phyloP scores from a whole-genome alignment of 2,113 vertebrate species.

The Hyperopisus bebe region DNA sequence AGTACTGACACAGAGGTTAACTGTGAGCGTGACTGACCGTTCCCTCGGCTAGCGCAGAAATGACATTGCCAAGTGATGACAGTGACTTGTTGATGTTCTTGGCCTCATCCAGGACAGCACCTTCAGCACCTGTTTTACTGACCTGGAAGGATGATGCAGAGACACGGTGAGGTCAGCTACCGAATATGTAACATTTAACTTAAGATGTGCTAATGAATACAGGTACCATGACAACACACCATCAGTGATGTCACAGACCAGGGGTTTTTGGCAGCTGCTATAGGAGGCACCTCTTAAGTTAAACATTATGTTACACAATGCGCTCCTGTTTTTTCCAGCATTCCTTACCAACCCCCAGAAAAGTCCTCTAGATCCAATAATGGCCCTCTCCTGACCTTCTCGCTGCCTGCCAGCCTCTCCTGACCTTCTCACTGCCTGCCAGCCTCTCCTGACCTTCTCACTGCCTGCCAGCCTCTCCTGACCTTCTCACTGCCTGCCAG shows the following conservation, averaged over 20 bases:
- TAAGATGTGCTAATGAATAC: neutral
- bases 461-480: conserved; percentile 69
- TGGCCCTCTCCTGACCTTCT: conserved; percentile 66
- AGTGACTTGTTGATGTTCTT: conserved; percentile 96
- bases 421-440: conserved; percentile 87
- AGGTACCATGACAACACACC: neutral
- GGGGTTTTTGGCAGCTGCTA: neutral
- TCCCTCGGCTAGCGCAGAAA: conserved; percentile 86
- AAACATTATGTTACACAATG: neutral
- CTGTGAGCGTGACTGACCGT: conserved; percentile 60
- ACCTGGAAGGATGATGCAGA: conserved; percentile 55
- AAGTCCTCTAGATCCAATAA: neutral
- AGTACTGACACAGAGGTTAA: neutral
- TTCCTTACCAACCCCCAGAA: neutral
- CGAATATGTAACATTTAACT: neutral
- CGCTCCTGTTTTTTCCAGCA: neutral
- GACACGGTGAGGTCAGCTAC: neutral
- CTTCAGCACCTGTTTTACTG: conserved; percentile 84
- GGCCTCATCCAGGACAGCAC: conserved; percentile 79
- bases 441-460: conserved; percentile 88
- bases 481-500: conserved; percentile 89
- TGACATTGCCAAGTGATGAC: conserved; percentile 86
- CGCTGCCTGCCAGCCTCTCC: conserved; percentile 84
- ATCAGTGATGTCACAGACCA: neutral
- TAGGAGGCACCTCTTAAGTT: neutral